Percentiles rank a stretch among this genome's conserved stretches.
Evolutionary conservation across 2,797 vertebrate genomes (phyloP).

Genomic region (Chloroceryle amazona): DNA sequence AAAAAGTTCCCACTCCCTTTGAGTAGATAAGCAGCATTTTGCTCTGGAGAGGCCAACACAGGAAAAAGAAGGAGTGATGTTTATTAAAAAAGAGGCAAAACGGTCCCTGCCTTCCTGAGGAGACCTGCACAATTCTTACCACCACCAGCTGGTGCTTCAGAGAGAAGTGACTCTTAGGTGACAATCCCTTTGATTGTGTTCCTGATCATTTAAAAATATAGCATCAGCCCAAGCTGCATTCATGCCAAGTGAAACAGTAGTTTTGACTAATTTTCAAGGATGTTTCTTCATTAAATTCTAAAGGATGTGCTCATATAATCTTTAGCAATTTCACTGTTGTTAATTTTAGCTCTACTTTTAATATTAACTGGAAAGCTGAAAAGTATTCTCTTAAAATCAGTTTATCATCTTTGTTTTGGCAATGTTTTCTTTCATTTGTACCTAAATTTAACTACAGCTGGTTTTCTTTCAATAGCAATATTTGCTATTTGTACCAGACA

Average conservation of each 20-base stretch:
- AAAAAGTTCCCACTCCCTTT: background rate
- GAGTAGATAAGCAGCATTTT: slow-evolving; percentile 9
- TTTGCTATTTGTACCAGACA: background rate
- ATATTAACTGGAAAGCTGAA: background rate
- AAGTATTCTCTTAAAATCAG: background rate
- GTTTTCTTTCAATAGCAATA: background rate
- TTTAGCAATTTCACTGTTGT: background rate
- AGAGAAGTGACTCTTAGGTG: background rate
- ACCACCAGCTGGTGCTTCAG: background rate
- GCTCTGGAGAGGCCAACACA: background rate
- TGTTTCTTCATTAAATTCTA: background rate
- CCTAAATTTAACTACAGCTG: background rate
- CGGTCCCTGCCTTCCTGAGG: background rate
- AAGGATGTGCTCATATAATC: background rate
- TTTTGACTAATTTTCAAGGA: background rate
- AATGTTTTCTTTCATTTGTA: background rate
- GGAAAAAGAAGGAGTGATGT: background rate
- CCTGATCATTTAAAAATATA: background rate
- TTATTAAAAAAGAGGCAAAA: background rate
- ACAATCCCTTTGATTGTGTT: background rate
- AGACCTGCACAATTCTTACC: background rate
- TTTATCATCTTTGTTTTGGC: background rate
- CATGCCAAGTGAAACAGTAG: background rate
- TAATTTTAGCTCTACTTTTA: background rate
- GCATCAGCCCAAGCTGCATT: background rate